Base-by-base conservation (phyloP, 2,888 invertebrate genomes). In the Apodemia zela region DNA sequence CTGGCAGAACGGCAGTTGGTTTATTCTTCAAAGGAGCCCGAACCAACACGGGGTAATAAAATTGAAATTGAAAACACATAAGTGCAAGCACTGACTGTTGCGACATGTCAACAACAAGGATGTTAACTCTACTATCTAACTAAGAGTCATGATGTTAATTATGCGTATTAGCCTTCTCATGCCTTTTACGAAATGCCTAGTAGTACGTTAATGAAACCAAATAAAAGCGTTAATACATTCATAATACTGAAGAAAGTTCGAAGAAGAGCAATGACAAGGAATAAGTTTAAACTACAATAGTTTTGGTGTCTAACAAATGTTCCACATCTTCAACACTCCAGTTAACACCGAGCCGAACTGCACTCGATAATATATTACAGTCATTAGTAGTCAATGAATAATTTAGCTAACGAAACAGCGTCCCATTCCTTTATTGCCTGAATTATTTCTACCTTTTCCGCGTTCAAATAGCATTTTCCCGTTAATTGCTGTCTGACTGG, bases 401-500 rank as follows among this genome's bases (percentile, higher is more conserved):
- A 84, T 87, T 88, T 81, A 80, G 79, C 77, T 85, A 88, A 87
- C 85, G 85, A 87, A 82, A 77, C 78, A 70, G 57, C 57, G 29
- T 57, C 73, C 71, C 69, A 76, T 72, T 76, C 78, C 79, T 83
- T 86, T 87, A 89, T 89, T 87, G 84, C 82, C 83, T 84, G 87
- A 88, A 89, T 88, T 86, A 88, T 87, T 85, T 85, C 87, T 84
- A 88, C 86, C 85, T 88, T 89, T 87, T 85, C 84, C 82, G 75
- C 81, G 81, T 82, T 79, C 84, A 82, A 89, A 89, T 87, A 86
- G 85, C 87, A 87, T 86, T 85, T 68, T 85, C 84, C 77, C 85
- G 83, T 86, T 90, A 90, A 90, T 89, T 90, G 88, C 89, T 88
- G 89, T 89, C 89, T 84, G 87, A 84, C 84, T 88, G 78, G 81